These are phyloP conservation scores for Mionectes olivaceus DNA, from an alignment of 2,797 vertebrate species.

Conservation along the genomic window DNA sequence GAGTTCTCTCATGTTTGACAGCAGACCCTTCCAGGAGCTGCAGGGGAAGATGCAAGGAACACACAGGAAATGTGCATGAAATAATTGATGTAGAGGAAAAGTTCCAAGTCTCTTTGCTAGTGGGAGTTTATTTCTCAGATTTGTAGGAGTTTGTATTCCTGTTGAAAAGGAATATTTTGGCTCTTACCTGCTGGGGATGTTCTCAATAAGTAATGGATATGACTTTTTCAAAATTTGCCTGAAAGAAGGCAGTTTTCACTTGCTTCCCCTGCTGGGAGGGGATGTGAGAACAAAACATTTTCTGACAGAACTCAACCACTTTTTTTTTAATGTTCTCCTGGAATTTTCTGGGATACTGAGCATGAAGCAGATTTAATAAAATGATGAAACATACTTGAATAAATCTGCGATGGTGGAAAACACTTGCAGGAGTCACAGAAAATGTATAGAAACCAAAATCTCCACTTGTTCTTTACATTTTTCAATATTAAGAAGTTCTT, in stretches of 20 bases:
- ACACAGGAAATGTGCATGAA: background rate
- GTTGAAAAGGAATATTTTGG: background rate
- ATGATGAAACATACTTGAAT: background rate
- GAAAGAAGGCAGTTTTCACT: background rate
- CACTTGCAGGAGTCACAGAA: background rate
- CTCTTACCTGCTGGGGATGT: background rate
- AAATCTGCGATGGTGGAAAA: background rate
- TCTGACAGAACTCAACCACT: background rate
- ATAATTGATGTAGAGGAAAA: background rate
- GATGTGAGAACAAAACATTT: background rate
- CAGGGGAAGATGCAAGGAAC: background rate
- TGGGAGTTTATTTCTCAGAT: background rate
- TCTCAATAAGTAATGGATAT: background rate
- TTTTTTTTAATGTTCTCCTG: background rate
- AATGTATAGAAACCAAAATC: background rate
- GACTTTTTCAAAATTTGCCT: background rate
- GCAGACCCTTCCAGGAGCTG: background rate
- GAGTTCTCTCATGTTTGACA: background rate
- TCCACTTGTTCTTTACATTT: background rate
- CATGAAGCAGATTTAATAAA: background rate
- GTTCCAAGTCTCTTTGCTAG: background rate
- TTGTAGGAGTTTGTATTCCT: background rate
- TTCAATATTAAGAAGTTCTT: background rate
- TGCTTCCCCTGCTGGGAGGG: background rate
- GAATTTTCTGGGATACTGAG: background rate